Percentiles rank a stretch among this genome's conserved stretches.
phyloP scores from a whole-genome alignment of 1,140 invertebrate genomes.

The Globodera ellingtonae region DNA sequence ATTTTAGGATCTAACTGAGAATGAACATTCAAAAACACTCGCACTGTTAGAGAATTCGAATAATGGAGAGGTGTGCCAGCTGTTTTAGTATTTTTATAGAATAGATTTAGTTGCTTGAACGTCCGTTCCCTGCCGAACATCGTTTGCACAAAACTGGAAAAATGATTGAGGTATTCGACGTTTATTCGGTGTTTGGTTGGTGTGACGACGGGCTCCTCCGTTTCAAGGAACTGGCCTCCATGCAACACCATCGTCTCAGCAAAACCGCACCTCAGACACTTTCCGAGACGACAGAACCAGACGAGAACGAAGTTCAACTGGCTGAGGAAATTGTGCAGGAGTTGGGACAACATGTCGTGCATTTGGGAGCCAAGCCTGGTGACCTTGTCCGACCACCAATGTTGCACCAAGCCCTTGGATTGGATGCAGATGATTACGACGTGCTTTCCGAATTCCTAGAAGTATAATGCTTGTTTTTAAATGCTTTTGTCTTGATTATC shows the following conservation, averaged over 20 bases:
- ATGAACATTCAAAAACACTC: constrained; percentile 80
- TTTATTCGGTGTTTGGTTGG: background rate
- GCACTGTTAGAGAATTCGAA: constrained; percentile 24
- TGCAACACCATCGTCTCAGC: constrained; percentile 38
- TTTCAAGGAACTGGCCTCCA: constrained; percentile 27
- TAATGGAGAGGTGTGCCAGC: background rate
- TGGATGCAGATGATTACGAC: constrained; percentile 42
- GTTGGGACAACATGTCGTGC: constrained; percentile 18
- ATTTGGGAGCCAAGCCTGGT: constrained; percentile 26
- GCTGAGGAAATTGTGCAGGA: constrained; percentile 27
- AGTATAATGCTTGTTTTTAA: background rate
- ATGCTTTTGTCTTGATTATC: background rate
- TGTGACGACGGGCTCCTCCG: background rate
- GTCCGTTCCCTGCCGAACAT: background rate
- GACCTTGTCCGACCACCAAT: constrained; percentile 18
- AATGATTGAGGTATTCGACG: constrained; percentile 13
- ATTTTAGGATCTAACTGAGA: constrained; percentile 74
- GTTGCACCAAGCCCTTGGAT: constrained; percentile 40
- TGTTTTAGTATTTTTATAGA: background rate
- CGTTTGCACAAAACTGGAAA: constrained; percentile 18
- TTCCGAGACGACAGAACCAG: constrained; percentile 16
- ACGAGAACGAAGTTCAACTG: constrained; percentile 31
- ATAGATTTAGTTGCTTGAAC: background rate
- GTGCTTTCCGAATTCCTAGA: constrained; percentile 40
- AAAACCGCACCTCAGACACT: background rate